Evolutionary conservation across 2,888 invertebrate species (phyloP).

Genomic region (Ectemnius lituratus): DNA sequence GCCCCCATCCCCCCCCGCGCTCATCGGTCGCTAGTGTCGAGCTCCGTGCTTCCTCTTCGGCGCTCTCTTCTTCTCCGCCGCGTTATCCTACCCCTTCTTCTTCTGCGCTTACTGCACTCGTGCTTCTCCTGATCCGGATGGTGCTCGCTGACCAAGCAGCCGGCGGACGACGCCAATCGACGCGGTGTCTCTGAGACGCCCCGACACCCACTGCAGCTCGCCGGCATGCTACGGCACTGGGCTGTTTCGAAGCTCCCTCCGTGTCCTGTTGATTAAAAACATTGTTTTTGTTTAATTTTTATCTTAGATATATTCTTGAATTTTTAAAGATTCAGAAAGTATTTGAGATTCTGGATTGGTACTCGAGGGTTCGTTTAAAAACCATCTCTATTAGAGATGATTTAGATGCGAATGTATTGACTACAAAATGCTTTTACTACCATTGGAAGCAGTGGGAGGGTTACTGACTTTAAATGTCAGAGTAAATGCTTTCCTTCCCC

Average conservation of each 20-base stretch:
- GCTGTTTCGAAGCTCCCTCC: conserved; percentile 69
- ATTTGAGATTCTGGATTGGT: background rate
- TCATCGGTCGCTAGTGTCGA: conserved; percentile 73
- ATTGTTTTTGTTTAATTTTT: background rate
- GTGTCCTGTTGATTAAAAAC: conserved; percentile 59
- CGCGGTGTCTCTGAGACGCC: conserved; percentile 69
- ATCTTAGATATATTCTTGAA: background rate
- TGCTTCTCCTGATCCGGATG: conserved; percentile 32
- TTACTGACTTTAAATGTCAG: too few relatives aligned
- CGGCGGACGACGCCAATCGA: conserved; percentile 67
- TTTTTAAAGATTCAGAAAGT: too few relatives aligned
- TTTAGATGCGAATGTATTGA: too few relatives aligned
- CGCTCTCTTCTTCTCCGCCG: conserved; percentile 33
- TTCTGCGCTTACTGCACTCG: conserved; percentile 9
- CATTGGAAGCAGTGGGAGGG: too few relatives aligned
- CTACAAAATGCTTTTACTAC: too few relatives aligned
- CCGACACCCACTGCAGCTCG: conserved; percentile 64
- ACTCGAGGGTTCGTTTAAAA: background rate
- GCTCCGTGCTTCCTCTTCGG: conserved; percentile 63
- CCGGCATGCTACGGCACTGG: conserved; percentile 74
- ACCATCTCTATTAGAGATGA: too few relatives aligned
- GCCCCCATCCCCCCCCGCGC: conserved; percentile 76
- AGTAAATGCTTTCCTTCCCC: too few relatives aligned
- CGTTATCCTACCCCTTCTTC: conserved; percentile 39
- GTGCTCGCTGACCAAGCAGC: conserved; percentile 47